Conservation (phyloP, 2,113 vertebrate species). For the Tychaedon coryphoeus region DNA sequence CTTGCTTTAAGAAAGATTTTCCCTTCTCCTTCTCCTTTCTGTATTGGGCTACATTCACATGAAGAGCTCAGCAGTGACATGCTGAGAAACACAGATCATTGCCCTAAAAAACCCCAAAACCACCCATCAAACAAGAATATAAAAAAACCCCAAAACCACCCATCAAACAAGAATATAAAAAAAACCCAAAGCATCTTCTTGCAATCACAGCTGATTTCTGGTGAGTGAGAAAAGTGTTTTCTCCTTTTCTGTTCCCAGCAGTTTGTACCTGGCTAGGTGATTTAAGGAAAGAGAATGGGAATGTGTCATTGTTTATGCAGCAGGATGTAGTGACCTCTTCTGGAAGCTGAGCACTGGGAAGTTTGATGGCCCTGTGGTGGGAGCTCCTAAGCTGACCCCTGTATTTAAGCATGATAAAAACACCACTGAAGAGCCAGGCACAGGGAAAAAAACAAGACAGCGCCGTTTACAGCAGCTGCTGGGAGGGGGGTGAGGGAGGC, state of each 20-base stretch:
- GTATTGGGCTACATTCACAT: rapidly evolving
- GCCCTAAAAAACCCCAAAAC: background rate
- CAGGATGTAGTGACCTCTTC: background rate
- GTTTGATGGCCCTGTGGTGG: background rate
- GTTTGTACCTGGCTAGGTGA: background rate
- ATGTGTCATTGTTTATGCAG: background rate
- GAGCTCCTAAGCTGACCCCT: background rate
- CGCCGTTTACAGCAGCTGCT: background rate
- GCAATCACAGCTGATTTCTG: background rate
- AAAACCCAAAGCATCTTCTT: background rate
- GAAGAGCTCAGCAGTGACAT: background rate
- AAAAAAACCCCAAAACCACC: background rate
- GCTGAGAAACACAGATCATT: background rate
- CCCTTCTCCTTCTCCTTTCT: background rate
- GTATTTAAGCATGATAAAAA: background rate
- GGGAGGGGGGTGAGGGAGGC: background rate
- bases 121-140: background rate
- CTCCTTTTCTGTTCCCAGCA: background rate
- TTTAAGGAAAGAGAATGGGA: background rate
- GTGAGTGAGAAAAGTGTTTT: background rate
- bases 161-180: background rate
- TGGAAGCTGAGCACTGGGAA: background rate
- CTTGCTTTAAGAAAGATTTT: background rate
- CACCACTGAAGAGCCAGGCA: background rate
- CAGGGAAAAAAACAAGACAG: background rate